phyloP scores from a whole-genome alignment of 2,113 vertebrate species.

The Trinectes maculatus region DNA sequence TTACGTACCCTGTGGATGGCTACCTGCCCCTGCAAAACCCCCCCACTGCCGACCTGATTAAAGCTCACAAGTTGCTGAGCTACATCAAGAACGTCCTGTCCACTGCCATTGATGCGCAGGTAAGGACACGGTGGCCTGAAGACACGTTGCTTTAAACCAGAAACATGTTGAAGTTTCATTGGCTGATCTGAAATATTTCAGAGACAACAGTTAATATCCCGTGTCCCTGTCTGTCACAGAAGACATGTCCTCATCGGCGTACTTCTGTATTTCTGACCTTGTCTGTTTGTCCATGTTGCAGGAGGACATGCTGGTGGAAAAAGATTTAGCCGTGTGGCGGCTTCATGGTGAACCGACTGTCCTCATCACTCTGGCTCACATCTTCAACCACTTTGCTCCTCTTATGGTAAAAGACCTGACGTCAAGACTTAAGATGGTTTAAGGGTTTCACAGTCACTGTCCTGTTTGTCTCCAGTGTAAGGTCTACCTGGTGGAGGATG shows the following conservation, averaged over 20 bases:
- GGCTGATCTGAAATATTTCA: too few relatives aligned
- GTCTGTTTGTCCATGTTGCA: slow-evolving; percentile 51
- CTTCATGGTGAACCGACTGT: slow-evolving; percentile 91
- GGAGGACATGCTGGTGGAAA: slow-evolving; percentile 90
- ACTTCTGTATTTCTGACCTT: neutral
- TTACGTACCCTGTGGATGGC: slow-evolving; percentile 92
- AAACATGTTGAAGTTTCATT: too few relatives aligned
- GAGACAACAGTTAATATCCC: too few relatives aligned
- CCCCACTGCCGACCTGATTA: slow-evolving; percentile 85
- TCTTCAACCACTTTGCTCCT: slow-evolving; percentile 94
- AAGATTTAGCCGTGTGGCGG: slow-evolving; percentile 84
- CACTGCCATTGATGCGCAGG: slow-evolving; percentile 85
- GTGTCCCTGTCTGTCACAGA: too few relatives aligned
- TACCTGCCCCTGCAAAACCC: slow-evolving; percentile 93
- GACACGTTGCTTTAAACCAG: too few relatives aligned
- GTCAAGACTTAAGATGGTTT: neutral
- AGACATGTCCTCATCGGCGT: neutral
- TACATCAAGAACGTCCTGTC: slow-evolving; percentile 90
- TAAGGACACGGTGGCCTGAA: neutral
- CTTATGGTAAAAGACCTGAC: slow-evolving; percentile 87
- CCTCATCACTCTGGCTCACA: slow-evolving; percentile 89
- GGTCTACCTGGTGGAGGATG: slow-evolving; percentile 96
- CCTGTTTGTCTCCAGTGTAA: slow-evolving; percentile 84
- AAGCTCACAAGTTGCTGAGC: slow-evolving; percentile 89
- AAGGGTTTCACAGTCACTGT: neutral